Conservation (phyloP, 2,113 vertebrate species). For the Cryptomyrus ogoouensis region DNA sequence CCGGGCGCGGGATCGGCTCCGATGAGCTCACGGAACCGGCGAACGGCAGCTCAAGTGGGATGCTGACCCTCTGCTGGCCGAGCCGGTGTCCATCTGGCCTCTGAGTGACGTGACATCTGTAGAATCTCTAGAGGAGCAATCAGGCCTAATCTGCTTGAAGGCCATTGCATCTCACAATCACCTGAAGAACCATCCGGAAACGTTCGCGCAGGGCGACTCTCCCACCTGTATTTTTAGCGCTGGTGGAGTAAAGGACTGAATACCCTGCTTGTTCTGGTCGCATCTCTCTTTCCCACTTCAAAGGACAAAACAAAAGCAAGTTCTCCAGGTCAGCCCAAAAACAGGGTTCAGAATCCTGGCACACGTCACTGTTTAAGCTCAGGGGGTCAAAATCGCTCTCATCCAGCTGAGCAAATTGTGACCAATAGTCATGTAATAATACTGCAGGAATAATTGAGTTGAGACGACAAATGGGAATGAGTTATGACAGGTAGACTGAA, state of each 20-base stretch:
- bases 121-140: neutral
- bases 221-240: neutral
- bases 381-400: neutral
- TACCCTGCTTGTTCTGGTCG: neutral
- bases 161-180: neutral
- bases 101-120: neutral
- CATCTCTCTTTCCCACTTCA: neutral
- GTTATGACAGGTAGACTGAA: conserved; percentile 1
- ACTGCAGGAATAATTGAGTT: neutral
- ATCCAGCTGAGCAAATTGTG: neutral
- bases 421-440: neutral
- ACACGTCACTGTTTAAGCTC: neutral
- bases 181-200: neutral
- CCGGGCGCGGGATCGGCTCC: neutral
- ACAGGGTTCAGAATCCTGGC: neutral
- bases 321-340: neutral
- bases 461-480: neutral
- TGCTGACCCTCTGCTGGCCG: neutral
- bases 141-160: neutral
- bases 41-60: neutral
- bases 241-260: neutral
- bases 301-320: neutral
- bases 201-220: neutral
- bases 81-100: neutral
- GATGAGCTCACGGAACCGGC: neutral